Percentiles rank a stretch among this genome's conserved stretches.
phyloP scores from a whole-genome alignment of 2,113 vertebrate genomes.

The western clawed frog (Xenopus tropicalis) region UCB_Xtro_10.0 CM004443.2:148896501-148897000 shows the following conservation, averaged over 20 bases:
- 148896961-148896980: no score
- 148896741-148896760: background rate
- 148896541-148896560: slow-evolving; percentile 43
- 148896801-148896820: background rate
- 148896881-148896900: background rate
- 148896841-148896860: no score
- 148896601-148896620: slow-evolving; percentile 38
- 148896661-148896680: slow-evolving; percentile 14
- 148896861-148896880: background rate
- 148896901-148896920: no score
- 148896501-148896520: slow-evolving; percentile 45
- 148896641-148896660: slow-evolving; percentile 34
- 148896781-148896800: background rate
- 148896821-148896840: no score
- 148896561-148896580: slow-evolving; percentile 45
- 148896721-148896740: background rate
- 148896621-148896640: slow-evolving; percentile 30
- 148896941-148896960: no score
- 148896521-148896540: slow-evolving; percentile 43
- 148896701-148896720: background rate
- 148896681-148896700: slow-evolving; percentile 14
- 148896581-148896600: slow-evolving; percentile 46
- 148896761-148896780: background rate
- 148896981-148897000: no score
- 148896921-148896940: no score